phyloP scores from a whole-genome alignment of 2,888 invertebrate genomes.

The Clitarchus hookeri region DNA sequence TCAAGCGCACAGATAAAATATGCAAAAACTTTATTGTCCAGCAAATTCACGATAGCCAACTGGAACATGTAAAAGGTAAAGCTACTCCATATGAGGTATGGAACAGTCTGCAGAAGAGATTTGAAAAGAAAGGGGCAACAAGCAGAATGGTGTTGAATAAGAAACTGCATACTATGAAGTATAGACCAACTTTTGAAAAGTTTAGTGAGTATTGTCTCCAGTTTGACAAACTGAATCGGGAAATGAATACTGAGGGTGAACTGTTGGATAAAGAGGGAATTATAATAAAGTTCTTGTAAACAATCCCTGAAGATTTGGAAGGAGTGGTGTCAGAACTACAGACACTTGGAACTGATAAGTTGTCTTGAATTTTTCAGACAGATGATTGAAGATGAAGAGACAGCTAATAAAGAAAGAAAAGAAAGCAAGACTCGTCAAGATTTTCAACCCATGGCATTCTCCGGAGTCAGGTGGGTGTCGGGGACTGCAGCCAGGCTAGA shows the following conservation, averaged over 20 bases:
- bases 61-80: background rate
- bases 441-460: background rate
- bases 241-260: conserved; percentile 1
- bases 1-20: background rate
- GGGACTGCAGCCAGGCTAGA: background rate
- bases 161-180: conserved; percentile 16
- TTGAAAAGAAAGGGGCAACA: conserved; percentile 11
- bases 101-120: conserved; percentile 11
- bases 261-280: background rate
- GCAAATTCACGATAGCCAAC: background rate
- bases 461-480: background rate
- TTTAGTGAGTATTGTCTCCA: conserved; percentile 16
- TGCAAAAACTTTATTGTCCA: conserved; percentile 18
- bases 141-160: conserved; percentile 12
- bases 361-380: background rate
- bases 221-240: background rate
- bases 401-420: background rate
- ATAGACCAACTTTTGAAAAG: background rate
- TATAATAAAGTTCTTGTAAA: conserved; percentile 10
- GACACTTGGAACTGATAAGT: background rate
- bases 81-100: background rate
- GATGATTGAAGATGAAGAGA: background rate
- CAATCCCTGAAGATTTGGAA: conserved; percentile 17
- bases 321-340: conserved; percentile 19
- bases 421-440: background rate